Evolutionary conservation across 1,140 invertebrate species (phyloP).

Genomic region (Rhynchophorus ferrugineus): DNA sequence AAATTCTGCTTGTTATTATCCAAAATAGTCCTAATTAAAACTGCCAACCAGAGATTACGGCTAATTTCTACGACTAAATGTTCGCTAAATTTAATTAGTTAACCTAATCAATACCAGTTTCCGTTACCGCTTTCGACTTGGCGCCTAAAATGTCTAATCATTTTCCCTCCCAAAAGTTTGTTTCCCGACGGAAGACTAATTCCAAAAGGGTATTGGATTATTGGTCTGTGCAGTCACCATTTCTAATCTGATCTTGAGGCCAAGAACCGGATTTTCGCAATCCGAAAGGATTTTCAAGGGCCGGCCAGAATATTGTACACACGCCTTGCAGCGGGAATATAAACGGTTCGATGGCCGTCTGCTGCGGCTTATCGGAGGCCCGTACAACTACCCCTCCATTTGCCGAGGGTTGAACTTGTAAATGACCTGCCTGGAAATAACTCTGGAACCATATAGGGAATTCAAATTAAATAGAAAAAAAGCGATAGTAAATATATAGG

Average conservation of each 20-base stretch:
- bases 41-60: neutral
- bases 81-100: neutral
- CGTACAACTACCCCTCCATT: neutral
- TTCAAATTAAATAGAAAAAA: too few relatives aligned
- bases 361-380: neutral
- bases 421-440: too few relatives aligned
- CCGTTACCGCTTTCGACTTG: neutral
- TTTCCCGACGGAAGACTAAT: neutral
- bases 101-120: neutral
- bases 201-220: neutral
- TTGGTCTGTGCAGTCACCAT: constrained; percentile 6
- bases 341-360: neutral
- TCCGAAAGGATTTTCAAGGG: neutral
- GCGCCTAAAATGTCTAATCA: neutral
- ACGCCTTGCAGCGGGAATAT: neutral
- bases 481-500: too few relatives aligned
- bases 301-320: neutral
- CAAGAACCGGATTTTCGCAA: neutral
- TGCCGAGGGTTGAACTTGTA: neutral
- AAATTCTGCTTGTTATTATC: too few relatives aligned
- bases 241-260: constrained; percentile 7
- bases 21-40: too few relatives aligned
- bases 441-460: too few relatives aligned
- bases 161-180: neutral
- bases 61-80: neutral